A percentile compares a stretch with the other conserved stretches of the same genome.
These are phyloP conservation scores for Epizoanthus scotinus DNA, from an alignment of 92 coral and sea anemone genomes.

Conservation along the genomic window DNA sequence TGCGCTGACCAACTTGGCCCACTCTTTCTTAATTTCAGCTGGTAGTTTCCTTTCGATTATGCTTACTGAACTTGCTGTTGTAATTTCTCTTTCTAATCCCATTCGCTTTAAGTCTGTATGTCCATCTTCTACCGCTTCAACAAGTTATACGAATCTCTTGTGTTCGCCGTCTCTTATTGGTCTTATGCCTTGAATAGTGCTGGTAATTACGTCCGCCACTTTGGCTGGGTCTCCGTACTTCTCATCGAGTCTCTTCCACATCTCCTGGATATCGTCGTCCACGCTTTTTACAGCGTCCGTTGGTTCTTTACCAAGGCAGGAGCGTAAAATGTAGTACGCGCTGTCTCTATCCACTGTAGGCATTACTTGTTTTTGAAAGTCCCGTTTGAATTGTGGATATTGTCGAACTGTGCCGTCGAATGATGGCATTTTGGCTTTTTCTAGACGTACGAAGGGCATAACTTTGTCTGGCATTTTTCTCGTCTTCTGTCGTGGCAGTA, in stretches of 20 bases:
- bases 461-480: too few relatives aligned
- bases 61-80: conserved; percentile 72
- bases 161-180: conserved; percentile 58
- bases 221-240: too few relatives aligned
- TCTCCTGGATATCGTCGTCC: conserved; percentile 46
- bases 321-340: conserved; percentile 5
- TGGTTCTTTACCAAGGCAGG: conserved; percentile 46
- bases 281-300: conserved; percentile 21
- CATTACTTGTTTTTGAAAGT: conserved; percentile 18
- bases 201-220: too few relatives aligned
- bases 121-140: conserved; percentile 53
- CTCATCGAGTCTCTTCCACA: too few relatives aligned
- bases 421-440: too few relatives aligned
- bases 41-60: conserved; percentile 58
- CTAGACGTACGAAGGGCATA: too few relatives aligned
- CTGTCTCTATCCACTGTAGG: conserved; percentile 1
- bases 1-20: conserved; percentile 54
- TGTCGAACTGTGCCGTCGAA: too few relatives aligned
- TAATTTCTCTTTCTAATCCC: conserved; percentile 59
- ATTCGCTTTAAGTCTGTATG: conserved; percentile 63
- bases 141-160: conserved; percentile 48
- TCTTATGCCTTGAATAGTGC: conserved; percentile 28
- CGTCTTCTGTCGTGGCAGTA: too few relatives aligned
- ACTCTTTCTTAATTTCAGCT: conserved; percentile 39
- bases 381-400: not conserved